These are phyloP conservation scores for Cyphomyrmex costatus DNA, from an alignment of 1,140 invertebrate species.

Conservation along the genomic window DNA sequence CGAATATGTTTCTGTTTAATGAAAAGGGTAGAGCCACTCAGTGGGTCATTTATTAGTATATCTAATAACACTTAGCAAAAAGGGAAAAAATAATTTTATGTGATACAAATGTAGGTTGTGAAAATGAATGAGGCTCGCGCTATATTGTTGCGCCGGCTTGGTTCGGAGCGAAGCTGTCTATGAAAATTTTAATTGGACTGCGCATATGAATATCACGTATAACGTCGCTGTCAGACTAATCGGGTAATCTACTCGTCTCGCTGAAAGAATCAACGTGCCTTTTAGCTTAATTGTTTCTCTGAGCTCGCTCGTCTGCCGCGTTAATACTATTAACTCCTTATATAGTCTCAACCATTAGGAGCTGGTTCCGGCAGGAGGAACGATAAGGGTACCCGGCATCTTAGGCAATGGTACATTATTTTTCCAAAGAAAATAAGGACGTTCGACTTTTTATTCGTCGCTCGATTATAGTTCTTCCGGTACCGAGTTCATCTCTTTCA, in stretches of 20 bases:
- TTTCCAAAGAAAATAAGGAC: slow-evolving; percentile 24
- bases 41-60: slow-evolving; percentile 33
- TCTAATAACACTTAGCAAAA: slow-evolving; percentile 29
- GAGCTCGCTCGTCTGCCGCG: slow-evolving; percentile 45
- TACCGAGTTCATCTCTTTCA: slow-evolving; percentile 3
- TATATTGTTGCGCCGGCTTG: slow-evolving; percentile 23
- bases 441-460: neutral
- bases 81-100: slow-evolving; percentile 46
- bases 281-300: slow-evolving; percentile 76
- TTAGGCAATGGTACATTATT: slow-evolving; percentile 31
- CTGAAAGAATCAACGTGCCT: slow-evolving; percentile 73
- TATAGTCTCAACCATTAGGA: slow-evolving; percentile 70
- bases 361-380: slow-evolving; percentile 20
- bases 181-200: slow-evolving; percentile 57
- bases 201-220: slow-evolving; percentile 34
- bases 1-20: slow-evolving; percentile 18
- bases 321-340: slow-evolving; percentile 75
- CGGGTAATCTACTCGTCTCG: slow-evolving; percentile 73
- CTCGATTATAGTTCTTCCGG: neutral
- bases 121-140: slow-evolving; percentile 31
- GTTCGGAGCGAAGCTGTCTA: slow-evolving; percentile 43
- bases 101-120: slow-evolving; percentile 24
- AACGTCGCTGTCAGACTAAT: slow-evolving; percentile 59
- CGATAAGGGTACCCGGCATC: slow-evolving; percentile 32
- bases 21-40: slow-evolving; percentile 1